phyloP scores from a whole-genome alignment of 2,113 vertebrate species.

The Hymenochirus boettgeri region DNA sequence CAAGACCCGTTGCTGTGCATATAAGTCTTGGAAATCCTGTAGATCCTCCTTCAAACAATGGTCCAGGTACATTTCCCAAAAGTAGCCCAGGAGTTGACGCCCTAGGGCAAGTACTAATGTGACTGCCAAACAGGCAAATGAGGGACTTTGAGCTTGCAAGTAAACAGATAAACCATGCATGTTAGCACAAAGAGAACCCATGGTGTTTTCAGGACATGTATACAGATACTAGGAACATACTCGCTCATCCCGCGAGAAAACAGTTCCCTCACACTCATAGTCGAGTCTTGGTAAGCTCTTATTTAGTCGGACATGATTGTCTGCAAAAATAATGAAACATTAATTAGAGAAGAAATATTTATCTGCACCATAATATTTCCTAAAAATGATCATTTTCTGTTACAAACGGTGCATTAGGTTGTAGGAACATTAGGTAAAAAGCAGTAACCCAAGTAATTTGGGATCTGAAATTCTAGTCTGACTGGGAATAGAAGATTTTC shows the following conservation, averaged over 20 bases:
- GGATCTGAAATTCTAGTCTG: no score
- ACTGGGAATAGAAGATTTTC: no score
- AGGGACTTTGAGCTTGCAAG: constrained; percentile 47
- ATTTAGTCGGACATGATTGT: constrained; percentile 58
- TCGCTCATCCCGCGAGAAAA: constrained; percentile 54
- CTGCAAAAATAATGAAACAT: no score
- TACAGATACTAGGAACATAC: constrained; percentile 46
- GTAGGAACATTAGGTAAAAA: no score
- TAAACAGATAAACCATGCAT: constrained; percentile 43
- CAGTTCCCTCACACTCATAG: constrained; percentile 48
- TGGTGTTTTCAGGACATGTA: constrained; percentile 51
- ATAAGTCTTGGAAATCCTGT: constrained; percentile 50
- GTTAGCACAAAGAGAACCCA: constrained; percentile 49
- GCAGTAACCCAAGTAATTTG: no score
- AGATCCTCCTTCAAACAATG: constrained; percentile 55
- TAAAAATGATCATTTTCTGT: no score
- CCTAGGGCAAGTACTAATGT: constrained; percentile 46
- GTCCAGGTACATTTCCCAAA: constrained; percentile 49
- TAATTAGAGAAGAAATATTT: no score
- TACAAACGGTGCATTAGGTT: no score
- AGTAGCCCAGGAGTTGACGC: constrained; percentile 44
- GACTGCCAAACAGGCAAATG: constrained; percentile 45
- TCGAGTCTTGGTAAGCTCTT: constrained; percentile 55
- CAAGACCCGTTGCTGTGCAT: constrained; percentile 31
- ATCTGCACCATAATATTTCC: no score